Evolutionary conservation across 2,888 invertebrate species (phyloP), one percentile per base, ranked within the genome.

Genomic region (Sericinus montela): DNA sequence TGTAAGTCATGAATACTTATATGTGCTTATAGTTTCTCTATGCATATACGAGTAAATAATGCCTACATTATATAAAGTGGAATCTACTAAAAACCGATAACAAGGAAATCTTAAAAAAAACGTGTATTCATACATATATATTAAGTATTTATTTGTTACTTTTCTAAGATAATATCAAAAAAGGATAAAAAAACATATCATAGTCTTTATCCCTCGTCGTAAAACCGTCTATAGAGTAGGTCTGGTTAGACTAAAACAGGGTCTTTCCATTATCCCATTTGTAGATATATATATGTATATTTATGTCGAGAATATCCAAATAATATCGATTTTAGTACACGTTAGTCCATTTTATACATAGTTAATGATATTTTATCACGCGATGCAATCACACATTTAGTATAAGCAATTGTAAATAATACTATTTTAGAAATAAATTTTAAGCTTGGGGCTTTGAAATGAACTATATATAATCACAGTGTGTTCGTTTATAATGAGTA

Each of bases 191-290:
- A 19, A 19, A 19, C 2, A 19, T 19, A 19, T 19, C 19, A 19
- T 2, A 32, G 7, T 32, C 11, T 10, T 10, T 45, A 19, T 32
- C 45, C 38, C 29, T 39, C 49, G 49, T 40, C 44, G 19, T 14
- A 19, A 14, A 75, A 75, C 76, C 78, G 62, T 56, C 56, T 58
- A 63, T 67, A 52, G 60, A 56, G 59, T 73, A 72, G 68, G 69
- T 76, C 70, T 70, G 65, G 55, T 72, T 60, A 72, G 70, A 74
- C 49, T 72, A 65, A 75, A 75, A 80, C 81, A 82, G 81, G 80
- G 82, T 85, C 81, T 74, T 83, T 82, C 77, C 77, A 82, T 74
- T 75, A 74, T 76, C 72, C 62, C 63, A 59, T 65, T 59, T 75
- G 76, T 81, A 79, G 71, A 76, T 76, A 75, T 61, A 60, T 54